A percentile compares a stretch with the other conserved stretches of the same genome.
These are phyloP conservation scores for Apodemus agrarius DNA, from an alignment of 2,797 vertebrate genomes.

Conservation along the genomic window DNA sequence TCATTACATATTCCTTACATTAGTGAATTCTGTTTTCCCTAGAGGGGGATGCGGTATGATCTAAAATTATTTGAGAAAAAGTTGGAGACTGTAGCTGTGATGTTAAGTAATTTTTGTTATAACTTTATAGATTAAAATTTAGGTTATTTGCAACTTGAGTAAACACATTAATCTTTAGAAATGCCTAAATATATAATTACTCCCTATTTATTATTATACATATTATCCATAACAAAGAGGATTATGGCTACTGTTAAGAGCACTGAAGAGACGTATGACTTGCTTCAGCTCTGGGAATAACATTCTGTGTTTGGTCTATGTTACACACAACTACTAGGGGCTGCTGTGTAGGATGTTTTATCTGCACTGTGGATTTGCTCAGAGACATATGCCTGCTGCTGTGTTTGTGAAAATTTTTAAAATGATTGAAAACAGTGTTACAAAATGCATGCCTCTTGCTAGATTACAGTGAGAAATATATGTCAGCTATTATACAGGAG, in stretches of 20 bases:
- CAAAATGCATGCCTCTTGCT: conserved; percentile 1
- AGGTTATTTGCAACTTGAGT: conserved; percentile 6
- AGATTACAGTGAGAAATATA: neutral
- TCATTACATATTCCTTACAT: conserved; percentile 8
- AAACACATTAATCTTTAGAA: conserved; percentile 25
- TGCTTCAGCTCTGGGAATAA: conserved; percentile 2
- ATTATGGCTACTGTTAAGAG: neutral
- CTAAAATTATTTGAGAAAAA: conserved; percentile 26
- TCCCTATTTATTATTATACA: conserved; percentile 40
- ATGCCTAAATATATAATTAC: neutral
- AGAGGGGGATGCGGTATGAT: neutral
- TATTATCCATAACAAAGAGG: conserved; percentile 15
- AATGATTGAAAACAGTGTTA: neutral
- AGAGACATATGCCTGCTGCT: conserved; percentile 43
- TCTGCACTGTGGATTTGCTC: conserved; percentile 6
- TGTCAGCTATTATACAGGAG: neutral
- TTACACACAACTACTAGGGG: neutral
- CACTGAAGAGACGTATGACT: neutral
- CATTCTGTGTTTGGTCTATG: neutral
- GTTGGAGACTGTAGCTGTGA: conserved; percentile 4
- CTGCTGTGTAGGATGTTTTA: neutral
- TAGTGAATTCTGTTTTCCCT: neutral
- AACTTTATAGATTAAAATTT: conserved; percentile 37
- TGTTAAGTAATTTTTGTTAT: conserved; percentile 33
- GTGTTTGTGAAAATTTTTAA: conserved; percentile 1